Evolutionary conservation across 2,113 vertebrate genomes (phyloP).

Genomic region (Chloropsis cyanopogon): DNA sequence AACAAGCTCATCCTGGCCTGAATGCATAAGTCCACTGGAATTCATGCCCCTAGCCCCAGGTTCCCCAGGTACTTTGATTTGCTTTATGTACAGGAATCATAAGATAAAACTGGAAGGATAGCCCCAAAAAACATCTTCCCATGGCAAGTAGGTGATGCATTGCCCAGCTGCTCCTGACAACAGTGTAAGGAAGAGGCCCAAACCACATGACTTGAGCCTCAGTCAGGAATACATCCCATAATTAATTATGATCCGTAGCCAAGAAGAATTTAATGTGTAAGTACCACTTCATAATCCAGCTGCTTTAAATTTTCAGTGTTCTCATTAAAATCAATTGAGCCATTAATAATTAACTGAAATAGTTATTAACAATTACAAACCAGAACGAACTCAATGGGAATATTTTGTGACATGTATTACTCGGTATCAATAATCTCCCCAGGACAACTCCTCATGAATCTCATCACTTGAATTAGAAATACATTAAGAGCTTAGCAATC

Average conservation of each 20-base stretch:
- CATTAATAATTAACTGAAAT: not conserved
- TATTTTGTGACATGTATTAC: not conserved
- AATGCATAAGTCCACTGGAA: not conserved
- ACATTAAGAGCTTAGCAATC: not conserved
- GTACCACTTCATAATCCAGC: not conserved
- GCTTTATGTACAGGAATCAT: not conserved
- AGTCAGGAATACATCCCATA: not conserved
- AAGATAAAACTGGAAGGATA: not conserved
- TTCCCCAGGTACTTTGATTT: not conserved
- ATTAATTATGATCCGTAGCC: not conserved
- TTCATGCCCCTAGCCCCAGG: not conserved
- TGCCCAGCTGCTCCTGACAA: not conserved
- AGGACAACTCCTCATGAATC: not conserved
- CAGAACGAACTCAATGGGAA: not conserved
- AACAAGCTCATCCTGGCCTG: not conserved
- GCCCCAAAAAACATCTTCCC: not conserved
- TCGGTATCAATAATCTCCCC: not conserved
- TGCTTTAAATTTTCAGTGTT: not conserved
- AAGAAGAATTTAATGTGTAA: not conserved
- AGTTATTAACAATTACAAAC: not conserved
- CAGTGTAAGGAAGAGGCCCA: not conserved
- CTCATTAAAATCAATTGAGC: not conserved
- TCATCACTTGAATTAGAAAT: not conserved
- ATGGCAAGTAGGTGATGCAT: not conserved
- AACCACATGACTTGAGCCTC: not conserved